Conservation (phyloP, 2,797 vertebrate species). For the Cynopterus sphinx region DNA sequence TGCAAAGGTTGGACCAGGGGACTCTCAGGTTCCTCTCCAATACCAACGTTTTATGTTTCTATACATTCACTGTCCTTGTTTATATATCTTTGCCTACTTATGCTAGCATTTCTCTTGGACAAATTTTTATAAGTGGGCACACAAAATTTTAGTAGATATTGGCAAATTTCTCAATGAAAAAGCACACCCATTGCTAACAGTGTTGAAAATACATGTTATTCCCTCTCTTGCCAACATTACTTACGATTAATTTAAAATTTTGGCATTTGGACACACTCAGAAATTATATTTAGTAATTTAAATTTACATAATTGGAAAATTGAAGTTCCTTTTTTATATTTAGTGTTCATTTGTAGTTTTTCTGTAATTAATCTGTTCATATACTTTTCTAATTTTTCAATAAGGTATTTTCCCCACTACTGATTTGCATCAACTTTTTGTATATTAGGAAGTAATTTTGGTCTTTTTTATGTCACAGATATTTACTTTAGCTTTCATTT, state of each 20-base stretch:
- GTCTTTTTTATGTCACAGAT: background rate
- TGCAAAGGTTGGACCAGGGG: background rate
- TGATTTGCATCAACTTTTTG: background rate
- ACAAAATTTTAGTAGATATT: background rate
- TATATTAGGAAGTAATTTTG: background rate
- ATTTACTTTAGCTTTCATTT: constrained; percentile 3
- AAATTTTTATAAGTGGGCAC: background rate
- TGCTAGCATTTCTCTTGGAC: background rate
- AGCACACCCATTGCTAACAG: background rate
- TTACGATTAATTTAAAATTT: background rate
- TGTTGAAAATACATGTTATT: background rate
- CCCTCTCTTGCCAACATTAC: background rate
- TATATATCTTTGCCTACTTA: background rate
- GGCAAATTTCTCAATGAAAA: background rate
- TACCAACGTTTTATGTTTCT: background rate
- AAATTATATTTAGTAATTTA: background rate
- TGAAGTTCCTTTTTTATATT: background rate
- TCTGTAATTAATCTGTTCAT: background rate
- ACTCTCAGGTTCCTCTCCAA: background rate
- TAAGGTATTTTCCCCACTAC: background rate
- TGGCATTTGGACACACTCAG: background rate
- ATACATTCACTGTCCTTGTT: background rate
- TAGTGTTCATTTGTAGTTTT: background rate
- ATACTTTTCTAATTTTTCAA: constrained; percentile 18
- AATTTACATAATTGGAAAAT: background rate